Evolutionary conservation across 1,140 invertebrate genomes (phyloP).

Genomic region (Platyura marginata): DNA sequence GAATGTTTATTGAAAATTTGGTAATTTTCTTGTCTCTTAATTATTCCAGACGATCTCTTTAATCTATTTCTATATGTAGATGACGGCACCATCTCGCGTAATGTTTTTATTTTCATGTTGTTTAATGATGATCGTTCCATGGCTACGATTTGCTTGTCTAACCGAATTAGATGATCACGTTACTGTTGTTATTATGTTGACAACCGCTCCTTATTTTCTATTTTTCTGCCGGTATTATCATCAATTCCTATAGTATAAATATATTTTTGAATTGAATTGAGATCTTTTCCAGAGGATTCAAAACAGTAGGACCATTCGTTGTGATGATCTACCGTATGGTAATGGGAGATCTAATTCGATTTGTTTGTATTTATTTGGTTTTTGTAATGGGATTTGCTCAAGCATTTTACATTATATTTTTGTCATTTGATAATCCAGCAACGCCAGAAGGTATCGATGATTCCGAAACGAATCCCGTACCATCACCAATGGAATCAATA

Average conservation of each 20-base stretch:
- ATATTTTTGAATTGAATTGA: background rate
- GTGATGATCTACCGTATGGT: slow-evolving; percentile 99
- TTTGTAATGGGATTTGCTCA: slow-evolving; percentile 97
- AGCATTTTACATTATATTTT: slow-evolving; percentile 84
- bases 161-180: slow-evolving; percentile 77
- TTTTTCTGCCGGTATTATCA: slow-evolving; percentile 78
- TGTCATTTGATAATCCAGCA: slow-evolving; percentile 64
- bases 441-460: slow-evolving; percentile 55
- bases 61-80: slow-evolving; percentile 33
- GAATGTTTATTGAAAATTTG: slow-evolving; percentile 84
- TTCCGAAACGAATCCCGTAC: slow-evolving; percentile 62
- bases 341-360: slow-evolving; percentile 83
- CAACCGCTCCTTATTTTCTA: slow-evolving; percentile 92
- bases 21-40: too few relatives aligned
- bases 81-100: slow-evolving; percentile 65
- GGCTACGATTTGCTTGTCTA: slow-evolving; percentile 63
- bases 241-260: background rate
- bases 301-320: slow-evolving; percentile 95
- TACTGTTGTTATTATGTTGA: slow-evolving; percentile 84
- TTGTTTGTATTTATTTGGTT: slow-evolving; percentile 89
- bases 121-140: slow-evolving; percentile 66
- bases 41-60: background rate
- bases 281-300: slow-evolving; percentile 62
- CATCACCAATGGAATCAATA: slow-evolving; percentile 77
- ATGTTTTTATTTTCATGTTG: slow-evolving; percentile 88